Evolutionary conservation across 1,140 invertebrate species (phyloP), one percentile per base, ranked within the genome.

Genomic region (Lasaia peninsularis): DNA sequence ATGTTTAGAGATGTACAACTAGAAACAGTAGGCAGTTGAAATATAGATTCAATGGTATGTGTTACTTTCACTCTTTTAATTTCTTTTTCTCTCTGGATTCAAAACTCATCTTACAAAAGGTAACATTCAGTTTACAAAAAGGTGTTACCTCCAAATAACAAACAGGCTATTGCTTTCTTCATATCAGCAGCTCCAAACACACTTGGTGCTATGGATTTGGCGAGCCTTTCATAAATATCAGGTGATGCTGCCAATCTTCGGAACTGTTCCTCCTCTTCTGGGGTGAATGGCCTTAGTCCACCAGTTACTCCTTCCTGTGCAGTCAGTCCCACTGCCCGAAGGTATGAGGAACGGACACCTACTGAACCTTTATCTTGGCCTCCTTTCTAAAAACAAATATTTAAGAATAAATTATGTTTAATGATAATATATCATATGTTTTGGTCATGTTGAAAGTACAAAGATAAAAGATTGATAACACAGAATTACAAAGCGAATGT

Each of bases 101-200:
- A 32, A 32, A 10, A 33, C 8, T 8, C 2, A 0, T 33, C 5
- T 9, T 33, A 10, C 8, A 10, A 33, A 33, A 33, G 32, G 32
- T 33, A n/a, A n/a, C n/a, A n/a, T n/a, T n/a, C n/a, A n/a, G n/a
- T 11, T 20, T 21, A 6, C 24, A 50, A 32, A 62, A 58, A 33
- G 50, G 55, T n/a, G 8, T 31, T 60, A 84, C 82, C 81, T 67
- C 98, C 98, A 91, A 99, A 99, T 18, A 99, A 86, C 40, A 99
- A 90, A 80, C 97, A 98, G 20, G 98, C 96, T 32, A 99, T 97
- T 1, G 98, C 96, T 90, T 98, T 99, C 78, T 99, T 99, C 59
- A 99, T 98, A 86, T 99, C 98, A 7, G 92, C 72, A 48, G 94
- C 95, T 1, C 99, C 99, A 88, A 94, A 99, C 65, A 99, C 99